Evolutionary conservation across 2,888 invertebrate species (phyloP), one percentile per base, ranked within the genome.

Genomic region (Kuschelorhynchus macadamiae): DNA sequence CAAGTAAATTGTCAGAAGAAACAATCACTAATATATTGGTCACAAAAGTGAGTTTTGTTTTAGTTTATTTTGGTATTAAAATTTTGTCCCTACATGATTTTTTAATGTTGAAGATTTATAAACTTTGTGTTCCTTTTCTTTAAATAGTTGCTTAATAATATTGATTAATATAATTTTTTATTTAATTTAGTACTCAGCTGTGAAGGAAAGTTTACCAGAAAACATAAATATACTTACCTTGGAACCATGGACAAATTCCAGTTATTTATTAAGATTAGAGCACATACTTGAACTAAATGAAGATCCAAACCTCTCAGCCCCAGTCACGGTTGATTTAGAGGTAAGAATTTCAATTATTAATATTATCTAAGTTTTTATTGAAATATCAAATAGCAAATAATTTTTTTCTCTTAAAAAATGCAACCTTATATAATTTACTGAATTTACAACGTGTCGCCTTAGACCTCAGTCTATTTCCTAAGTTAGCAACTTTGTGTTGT

Each of bases 211-310:
- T 20, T 79, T 89, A 0, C 88, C 89, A 0, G 81, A 83, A 0
- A 87, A 88, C 75, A 81, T 90, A 8, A 85, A 88, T 50, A 76
- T 90, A 0, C 76, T 90, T 36, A 88, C 89, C 0, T 75, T 90
- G 71, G 90, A 90, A 78, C 87, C 87, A 0, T 89, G 89, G 88
- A 81, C 85, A 0, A 84, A 81, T 8, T 83, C 85, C 0, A 81
- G 85, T 0, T 74, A 71, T 2, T 81, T 90, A 0, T 75, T 90
- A 0, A 80, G 90, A 0, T 80, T 90, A 17, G 90, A 90, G 75
- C 89, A 90, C 71, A 85, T 88, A 17, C 81, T 87, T 59, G 88
- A 89, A 71, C 78, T 73, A 12, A 75, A 78, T 42, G 86, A 86
- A 69, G 87, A 83, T 82, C 81, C 74, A 77, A 82, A 60, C 18